Conservation (phyloP, 2,888 invertebrate species). For the Andrena marginata region DNA sequence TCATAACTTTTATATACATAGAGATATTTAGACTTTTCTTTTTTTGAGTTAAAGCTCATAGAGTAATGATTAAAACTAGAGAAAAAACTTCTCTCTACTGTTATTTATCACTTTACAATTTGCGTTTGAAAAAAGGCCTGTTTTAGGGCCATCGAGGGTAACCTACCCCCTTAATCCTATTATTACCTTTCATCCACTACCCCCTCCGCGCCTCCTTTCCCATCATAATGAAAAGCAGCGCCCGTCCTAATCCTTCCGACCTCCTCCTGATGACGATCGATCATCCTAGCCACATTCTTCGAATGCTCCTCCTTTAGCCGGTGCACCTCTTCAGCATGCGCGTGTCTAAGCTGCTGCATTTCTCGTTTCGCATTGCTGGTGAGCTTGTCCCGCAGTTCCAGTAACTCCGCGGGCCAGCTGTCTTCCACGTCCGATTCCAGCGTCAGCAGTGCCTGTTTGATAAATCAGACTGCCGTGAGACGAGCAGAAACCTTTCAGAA, state of each 20-base stretch:
- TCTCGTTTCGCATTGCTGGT: constrained; percentile 89
- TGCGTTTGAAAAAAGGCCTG: no score
- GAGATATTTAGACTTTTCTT: no score
- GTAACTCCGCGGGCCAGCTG: constrained; percentile 91
- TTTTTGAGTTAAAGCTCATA: no score
- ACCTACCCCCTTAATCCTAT: neutral
- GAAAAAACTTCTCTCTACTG: no score
- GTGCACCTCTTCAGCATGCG: constrained; percentile 88
- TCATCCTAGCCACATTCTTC: constrained; percentile 67
- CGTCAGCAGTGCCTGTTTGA: constrained; percentile 88
- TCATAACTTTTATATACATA: no score
- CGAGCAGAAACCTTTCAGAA: neutral
- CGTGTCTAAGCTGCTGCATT: constrained; percentile 87
- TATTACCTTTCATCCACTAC: constrained; percentile 87
- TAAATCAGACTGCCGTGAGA: constrained; percentile 14
- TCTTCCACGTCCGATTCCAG: constrained; percentile 90
- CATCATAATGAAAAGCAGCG: constrained; percentile 17
- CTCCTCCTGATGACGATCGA: constrained; percentile 77
- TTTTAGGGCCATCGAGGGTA: no score
- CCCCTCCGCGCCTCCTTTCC: constrained; percentile 11
- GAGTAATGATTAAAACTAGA: no score
- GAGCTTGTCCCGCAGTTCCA: constrained; percentile 90
- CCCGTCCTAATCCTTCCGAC: constrained; percentile 65
- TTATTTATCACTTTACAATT: no score
- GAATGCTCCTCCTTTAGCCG: constrained; percentile 77